Conservation (phyloP, 2,888 invertebrate genomes). For the Rhagonycha fulva region DNA sequence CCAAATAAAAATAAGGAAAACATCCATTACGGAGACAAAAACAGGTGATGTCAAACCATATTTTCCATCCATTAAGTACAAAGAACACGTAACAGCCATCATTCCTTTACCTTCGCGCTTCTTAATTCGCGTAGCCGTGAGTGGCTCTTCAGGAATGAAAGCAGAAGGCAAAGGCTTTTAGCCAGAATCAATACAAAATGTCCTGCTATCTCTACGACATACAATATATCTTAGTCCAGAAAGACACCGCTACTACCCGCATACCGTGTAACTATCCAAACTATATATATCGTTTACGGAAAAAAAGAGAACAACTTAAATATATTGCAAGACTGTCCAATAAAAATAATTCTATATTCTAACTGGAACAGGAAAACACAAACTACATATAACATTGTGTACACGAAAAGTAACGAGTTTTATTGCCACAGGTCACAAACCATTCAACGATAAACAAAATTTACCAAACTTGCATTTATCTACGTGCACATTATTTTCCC, state of each 20-base stretch:
- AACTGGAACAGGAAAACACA: conserved; percentile 26
- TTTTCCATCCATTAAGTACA: conserved; percentile 43
- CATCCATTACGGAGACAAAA: conserved; percentile 40
- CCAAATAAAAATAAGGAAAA: conserved; percentile 28
- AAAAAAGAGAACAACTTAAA: conserved; percentile 27
- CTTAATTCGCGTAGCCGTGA: conserved; percentile 31
- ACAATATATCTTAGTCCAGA: conserved; percentile 48
- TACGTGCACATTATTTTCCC: not conserved
- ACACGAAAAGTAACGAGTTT: conserved; percentile 8
- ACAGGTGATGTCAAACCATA: conserved; percentile 42
- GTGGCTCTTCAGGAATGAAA: conserved; percentile 41
- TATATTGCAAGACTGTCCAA: conserved; percentile 30
- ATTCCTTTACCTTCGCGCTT: conserved; percentile 31
- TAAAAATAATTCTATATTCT: conserved; percentile 30
- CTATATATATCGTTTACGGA: conserved; percentile 28
- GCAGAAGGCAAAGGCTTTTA: conserved; percentile 48
- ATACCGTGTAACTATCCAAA: conserved; percentile 38
- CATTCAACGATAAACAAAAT: conserved; percentile 2
- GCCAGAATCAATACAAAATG: conserved; percentile 53
- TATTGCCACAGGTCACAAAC: not conserved
- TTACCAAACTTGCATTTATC: not conserved
- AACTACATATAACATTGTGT: conserved; percentile 19
- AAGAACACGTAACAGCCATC: conserved; percentile 42
- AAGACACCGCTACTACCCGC: conserved; percentile 51
- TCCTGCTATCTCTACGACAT: conserved; percentile 50